Percentiles rank a stretch among this genome's conserved stretches.
Evolutionary conservation across 2,113 vertebrate genomes (phyloP).

Genomic region (Oncorhynchus keta): DNA sequence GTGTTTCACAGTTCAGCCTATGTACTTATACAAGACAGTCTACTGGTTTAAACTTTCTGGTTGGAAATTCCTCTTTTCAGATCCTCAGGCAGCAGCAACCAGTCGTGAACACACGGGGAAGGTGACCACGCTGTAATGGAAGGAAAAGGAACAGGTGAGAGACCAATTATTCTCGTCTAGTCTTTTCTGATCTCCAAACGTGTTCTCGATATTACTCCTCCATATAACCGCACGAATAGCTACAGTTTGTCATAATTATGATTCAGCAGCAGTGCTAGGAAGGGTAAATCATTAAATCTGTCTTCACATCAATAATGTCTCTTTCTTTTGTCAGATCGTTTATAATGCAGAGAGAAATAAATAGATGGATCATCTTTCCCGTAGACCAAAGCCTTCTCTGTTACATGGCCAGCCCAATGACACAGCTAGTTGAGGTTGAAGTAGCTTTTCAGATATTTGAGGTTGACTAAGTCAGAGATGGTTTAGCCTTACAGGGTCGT

Average conservation of each 20-base stretch:
- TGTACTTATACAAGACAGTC: too few relatives aligned
- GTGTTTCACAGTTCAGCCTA: too few relatives aligned
- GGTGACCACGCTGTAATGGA: not conserved
- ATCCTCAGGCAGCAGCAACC: not conserved
- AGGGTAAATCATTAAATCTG: not conserved
- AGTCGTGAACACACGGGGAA: not conserved
- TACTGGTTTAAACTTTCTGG: not conserved
- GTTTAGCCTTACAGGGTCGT: not conserved
- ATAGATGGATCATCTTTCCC: not conserved
- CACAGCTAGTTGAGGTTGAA: not conserved
- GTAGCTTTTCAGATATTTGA: not conserved
- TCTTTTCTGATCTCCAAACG: not conserved
- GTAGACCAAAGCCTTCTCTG: not conserved
- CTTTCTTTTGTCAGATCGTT: not conserved
- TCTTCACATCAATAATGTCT: not conserved
- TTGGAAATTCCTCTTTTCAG: not conserved
- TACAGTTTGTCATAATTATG: not conserved
- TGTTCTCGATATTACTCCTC: not conserved
- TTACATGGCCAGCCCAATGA: not conserved
- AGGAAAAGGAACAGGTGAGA: not conserved
- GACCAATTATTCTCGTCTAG: not conserved
- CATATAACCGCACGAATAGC: not conserved
- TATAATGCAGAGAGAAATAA: not conserved
- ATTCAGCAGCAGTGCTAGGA: not conserved
- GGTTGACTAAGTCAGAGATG: not conserved